phyloP scores from a whole-genome alignment of 2,797 vertebrate genomes.

The Adrianichthys oophorus region DNA sequence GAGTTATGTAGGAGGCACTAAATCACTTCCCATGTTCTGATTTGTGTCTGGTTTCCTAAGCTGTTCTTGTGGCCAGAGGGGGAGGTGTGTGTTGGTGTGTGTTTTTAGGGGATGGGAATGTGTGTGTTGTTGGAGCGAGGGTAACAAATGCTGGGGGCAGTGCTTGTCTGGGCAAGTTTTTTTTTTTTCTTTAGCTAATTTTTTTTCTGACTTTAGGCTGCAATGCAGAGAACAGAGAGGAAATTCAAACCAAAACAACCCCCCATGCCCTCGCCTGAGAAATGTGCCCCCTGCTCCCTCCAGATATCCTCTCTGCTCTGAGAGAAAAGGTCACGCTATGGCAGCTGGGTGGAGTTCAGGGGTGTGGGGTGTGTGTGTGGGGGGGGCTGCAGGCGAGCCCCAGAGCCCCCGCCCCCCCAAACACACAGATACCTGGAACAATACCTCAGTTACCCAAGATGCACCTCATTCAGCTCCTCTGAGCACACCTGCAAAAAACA shows the following conservation, averaged over 20 bases:
- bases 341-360: constrained; percentile 38
- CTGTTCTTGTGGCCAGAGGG: constrained; percentile 59
- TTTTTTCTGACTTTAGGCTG: constrained; percentile 43
- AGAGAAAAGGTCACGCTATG: constrained; percentile 65
- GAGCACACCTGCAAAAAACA: background rate
- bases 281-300: constrained; percentile 53
- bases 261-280: constrained; percentile 64
- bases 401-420: constrained; percentile 12
- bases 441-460: constrained; percentile 10
- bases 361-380: constrained; percentile 1
- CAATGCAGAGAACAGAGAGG: constrained; percentile 69
- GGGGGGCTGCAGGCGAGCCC: constrained; percentile 12
- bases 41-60: constrained; percentile 76
- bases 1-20: constrained; percentile 76
- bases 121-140: constrained; percentile 55
- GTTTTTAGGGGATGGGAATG: constrained; percentile 36
- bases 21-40: constrained; percentile 78
- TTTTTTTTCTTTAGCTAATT: constrained; percentile 17
- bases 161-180: constrained; percentile 68
- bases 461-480: constrained; percentile 1
- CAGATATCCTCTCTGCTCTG: constrained; percentile 62
- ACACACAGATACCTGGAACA: constrained; percentile 37
- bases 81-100: constrained; percentile 36
- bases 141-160: constrained; percentile 62
- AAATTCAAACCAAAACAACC: constrained; percentile 76